Evolutionary conservation across 1,140 invertebrate genomes (phyloP).

Genomic region (Pectinophora gossypiella): DNA sequence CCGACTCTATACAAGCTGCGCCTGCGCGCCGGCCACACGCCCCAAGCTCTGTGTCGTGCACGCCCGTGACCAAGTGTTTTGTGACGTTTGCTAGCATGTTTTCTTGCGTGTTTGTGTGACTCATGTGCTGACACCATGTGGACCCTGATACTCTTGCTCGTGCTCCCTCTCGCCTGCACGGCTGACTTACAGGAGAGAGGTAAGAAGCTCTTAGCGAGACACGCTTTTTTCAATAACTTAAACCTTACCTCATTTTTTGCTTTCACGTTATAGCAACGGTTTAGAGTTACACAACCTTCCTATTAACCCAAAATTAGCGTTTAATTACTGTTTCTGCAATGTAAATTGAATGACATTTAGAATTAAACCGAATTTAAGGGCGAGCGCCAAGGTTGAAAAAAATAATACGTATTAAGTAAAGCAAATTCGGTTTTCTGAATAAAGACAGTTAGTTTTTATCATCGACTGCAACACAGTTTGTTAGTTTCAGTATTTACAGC

Average conservation of each 20-base stretch:
- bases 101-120: constrained; percentile 37
- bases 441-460: too few relatives aligned
- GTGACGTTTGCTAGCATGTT: constrained; percentile 46
- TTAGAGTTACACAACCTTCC: neutral
- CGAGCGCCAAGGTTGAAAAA: neutral
- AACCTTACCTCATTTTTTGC: neutral
- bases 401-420: neutral
- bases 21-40: constrained; percentile 42
- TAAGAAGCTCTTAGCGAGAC: constrained; percentile 16
- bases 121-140: constrained; percentile 37
- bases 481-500: neutral
- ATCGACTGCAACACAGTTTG: too few relatives aligned
- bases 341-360: neutral
- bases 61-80: constrained; percentile 31
- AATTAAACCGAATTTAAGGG: neutral
- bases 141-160: constrained; percentile 27
- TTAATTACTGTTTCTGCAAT: neutral
- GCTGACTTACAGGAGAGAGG: constrained; percentile 59
- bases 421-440: too few relatives aligned
- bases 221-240: neutral
- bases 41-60: constrained; percentile 15
- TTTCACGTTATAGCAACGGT: neutral
- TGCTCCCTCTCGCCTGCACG: constrained; percentile 21
- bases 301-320: neutral
- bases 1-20: constrained; percentile 40